These are phyloP conservation scores for Mustela nigripes DNA, from an alignment of 2,113 vertebrate species.

Conservation along the genomic window DNA sequence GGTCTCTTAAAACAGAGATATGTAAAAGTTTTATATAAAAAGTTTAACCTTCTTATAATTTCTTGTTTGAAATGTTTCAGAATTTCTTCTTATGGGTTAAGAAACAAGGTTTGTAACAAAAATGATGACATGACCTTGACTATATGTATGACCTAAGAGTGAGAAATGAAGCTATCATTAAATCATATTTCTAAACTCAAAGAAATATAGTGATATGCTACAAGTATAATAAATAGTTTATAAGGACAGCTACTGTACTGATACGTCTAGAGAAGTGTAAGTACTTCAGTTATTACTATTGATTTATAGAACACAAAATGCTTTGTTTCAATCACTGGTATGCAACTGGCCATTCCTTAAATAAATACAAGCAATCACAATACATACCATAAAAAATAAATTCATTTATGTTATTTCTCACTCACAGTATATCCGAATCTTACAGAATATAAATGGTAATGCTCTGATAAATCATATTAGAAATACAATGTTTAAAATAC, in stretches of 20 bases:
- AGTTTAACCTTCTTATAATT: constrained; percentile 42
- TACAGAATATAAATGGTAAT: constrained; percentile 43
- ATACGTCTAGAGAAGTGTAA: constrained; percentile 53
- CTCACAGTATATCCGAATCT: not conserved
- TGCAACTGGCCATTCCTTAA: constrained; percentile 56
- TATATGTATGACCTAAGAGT: constrained; percentile 68
- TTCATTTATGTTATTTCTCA: constrained; percentile 62
- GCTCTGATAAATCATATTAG: constrained; percentile 48
- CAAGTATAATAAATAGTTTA: constrained; percentile 67
- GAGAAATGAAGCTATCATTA: constrained; percentile 60
- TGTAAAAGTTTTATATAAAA: not conserved
- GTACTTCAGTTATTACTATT: constrained; percentile 30
- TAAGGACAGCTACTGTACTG: constrained; percentile 50
- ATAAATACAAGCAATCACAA: constrained; percentile 41
- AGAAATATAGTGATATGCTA: constrained; percentile 60
- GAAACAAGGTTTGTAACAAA: constrained; percentile 76
- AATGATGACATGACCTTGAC: constrained; percentile 74
- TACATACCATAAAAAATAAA: constrained; percentile 68
- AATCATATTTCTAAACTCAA: constrained; percentile 72
- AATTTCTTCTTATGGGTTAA: constrained; percentile 76
- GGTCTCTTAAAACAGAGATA: constrained; percentile 46
- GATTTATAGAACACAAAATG: constrained; percentile 72
- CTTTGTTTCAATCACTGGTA: constrained; percentile 67
- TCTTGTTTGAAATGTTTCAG: constrained; percentile 62
- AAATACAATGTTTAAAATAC: constrained; percentile 39